phyloP scores from a whole-genome alignment of 2,888 invertebrate genomes.

The Hemaris fuciformis region DNA sequence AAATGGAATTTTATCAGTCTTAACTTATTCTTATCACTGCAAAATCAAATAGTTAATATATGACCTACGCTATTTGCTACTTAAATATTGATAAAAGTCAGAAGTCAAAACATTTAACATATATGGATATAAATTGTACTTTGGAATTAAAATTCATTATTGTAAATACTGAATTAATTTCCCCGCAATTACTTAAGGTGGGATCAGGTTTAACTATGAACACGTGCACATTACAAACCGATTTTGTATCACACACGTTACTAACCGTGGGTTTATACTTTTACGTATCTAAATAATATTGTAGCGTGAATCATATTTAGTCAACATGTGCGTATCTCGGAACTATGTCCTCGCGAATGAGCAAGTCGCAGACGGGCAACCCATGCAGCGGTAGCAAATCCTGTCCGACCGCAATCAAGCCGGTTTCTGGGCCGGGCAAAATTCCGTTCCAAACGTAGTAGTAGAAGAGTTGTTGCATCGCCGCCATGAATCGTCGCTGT shows the following conservation, averaged over 20 bases:
- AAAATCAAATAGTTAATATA: neutral
- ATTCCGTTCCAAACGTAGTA: conserved; percentile 90
- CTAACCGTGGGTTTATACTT: conserved; percentile 27
- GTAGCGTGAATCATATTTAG: conserved; percentile 60
- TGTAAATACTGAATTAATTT: neutral
- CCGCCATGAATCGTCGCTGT: conserved; percentile 87
- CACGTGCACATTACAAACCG: conserved; percentile 35
- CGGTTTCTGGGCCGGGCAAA: conserved; percentile 82
- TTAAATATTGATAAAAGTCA: neutral
- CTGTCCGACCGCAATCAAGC: conserved; percentile 86
- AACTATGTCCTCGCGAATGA: conserved; percentile 88
- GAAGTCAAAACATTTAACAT: neutral
- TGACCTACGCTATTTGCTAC: neutral
- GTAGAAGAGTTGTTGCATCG: conserved; percentile 92
- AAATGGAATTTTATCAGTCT: conserved; percentile 36
- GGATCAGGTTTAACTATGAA: conserved; percentile 20
- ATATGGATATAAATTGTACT: neutral
- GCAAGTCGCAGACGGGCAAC: conserved; percentile 88
- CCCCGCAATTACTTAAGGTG: neutral
- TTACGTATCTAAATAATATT: neutral
- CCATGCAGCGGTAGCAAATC: conserved; percentile 84
- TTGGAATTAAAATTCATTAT: neutral
- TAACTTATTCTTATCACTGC: conserved; percentile 11
- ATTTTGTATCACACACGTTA: conserved; percentile 26
- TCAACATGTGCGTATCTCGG: conserved; percentile 88